Conservation (phyloP, 2,797 vertebrate genomes). For the Galago senegalensis region DNA sequence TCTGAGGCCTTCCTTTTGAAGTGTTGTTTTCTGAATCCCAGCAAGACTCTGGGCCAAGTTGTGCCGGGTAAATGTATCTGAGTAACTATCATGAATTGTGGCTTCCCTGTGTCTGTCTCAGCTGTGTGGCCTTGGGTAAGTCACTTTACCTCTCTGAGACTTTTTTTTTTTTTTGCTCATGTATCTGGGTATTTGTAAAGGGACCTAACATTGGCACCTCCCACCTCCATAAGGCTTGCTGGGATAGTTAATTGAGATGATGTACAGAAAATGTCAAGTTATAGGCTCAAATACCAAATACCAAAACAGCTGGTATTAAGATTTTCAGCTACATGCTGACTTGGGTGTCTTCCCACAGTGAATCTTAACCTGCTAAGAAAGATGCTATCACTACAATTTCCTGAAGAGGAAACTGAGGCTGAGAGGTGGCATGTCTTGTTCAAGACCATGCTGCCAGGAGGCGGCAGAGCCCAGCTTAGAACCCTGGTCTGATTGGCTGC, state of each 20-base stretch:
- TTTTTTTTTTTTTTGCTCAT: not conserved
- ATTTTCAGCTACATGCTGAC: not conserved
- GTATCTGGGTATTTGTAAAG: not conserved
- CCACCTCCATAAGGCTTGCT: not conserved
- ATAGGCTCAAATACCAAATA: not conserved
- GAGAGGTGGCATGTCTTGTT: not conserved
- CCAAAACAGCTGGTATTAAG: not conserved
- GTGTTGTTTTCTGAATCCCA: not conserved
- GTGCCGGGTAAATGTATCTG: not conserved
- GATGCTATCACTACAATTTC: not conserved
- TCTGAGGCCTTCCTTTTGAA: not conserved
- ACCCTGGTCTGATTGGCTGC: not conserved
- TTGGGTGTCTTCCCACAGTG: not conserved
- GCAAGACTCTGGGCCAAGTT: not conserved
- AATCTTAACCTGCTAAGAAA: not conserved
- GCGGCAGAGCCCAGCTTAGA: not conserved
- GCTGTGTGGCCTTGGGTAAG: not conserved
- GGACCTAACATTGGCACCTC: not conserved
- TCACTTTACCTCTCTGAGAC: slow-evolving; percentile 19
- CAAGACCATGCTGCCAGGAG: not conserved
- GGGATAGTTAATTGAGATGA: not conserved
- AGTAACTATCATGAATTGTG: not conserved
- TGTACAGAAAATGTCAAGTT: not conserved
- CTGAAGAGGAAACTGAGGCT: not conserved
- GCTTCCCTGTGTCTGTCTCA: not conserved